Evolutionary conservation across 2,113 vertebrate genomes (phyloP).

Genomic region (Thryonomys swinderianus): DNA sequence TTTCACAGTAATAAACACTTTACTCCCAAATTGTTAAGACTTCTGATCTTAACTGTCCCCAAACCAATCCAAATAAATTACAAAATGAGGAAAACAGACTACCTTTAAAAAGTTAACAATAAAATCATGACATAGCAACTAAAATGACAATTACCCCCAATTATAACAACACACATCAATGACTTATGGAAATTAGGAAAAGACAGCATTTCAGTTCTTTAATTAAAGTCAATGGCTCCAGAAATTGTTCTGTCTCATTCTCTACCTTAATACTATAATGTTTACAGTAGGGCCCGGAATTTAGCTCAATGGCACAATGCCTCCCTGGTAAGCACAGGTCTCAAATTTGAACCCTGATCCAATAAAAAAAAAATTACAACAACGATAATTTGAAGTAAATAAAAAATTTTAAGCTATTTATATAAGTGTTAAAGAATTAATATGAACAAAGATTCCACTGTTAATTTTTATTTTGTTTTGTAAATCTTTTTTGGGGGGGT

Average conservation of each 20-base stretch:
- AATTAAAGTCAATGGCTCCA: neutral
- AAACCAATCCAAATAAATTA: conserved; percentile 35
- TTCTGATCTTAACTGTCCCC: neutral
- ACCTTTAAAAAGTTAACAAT: neutral
- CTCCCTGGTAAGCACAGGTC: too few species aligned
- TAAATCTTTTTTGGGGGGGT: too few species aligned
- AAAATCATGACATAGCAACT: neutral
- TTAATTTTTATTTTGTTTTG: neutral
- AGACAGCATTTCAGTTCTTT: neutral
- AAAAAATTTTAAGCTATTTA: conserved; percentile 34
- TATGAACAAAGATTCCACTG: conserved; percentile 32
- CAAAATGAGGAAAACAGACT: neutral
- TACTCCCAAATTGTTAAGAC: neutral
- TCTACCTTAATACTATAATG: neutral
- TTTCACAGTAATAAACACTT: conserved; percentile 28
- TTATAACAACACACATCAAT: neutral
- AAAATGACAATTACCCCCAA: conserved; percentile 32
- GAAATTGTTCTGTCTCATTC: neutral
- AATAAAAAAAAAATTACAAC: too few species aligned
- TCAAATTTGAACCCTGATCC: too few species aligned
- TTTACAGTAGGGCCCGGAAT: neutral
- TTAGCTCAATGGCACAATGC: too few species aligned
- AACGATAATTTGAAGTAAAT: neutral
- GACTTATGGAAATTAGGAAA: conserved; percentile 19
- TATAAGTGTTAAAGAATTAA: conserved; percentile 21